These are phyloP conservation scores for Pachyuromys duprasi DNA, from an alignment of 2,797 vertebrate species.

Conservation along the genomic window DNA sequence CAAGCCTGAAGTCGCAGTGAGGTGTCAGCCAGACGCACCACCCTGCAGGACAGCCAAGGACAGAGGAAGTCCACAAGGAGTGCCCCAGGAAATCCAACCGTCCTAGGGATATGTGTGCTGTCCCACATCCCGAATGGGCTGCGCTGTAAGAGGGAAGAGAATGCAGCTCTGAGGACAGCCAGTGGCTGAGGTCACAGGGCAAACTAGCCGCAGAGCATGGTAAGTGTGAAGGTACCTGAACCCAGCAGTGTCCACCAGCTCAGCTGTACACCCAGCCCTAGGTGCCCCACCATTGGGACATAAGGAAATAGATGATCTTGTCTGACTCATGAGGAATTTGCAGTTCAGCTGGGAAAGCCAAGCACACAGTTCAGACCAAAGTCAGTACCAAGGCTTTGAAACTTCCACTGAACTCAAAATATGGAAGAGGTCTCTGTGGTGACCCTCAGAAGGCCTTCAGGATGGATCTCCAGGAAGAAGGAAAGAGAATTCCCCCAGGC, in stretches of 20 bases:
- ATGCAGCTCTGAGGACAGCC: accelerated
- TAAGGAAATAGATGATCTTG: accelerated
- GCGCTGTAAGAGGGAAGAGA: not conserved
- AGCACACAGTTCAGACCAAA: not conserved
- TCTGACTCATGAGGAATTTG: not conserved
- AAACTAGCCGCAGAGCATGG: accelerated
- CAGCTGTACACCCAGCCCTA: accelerated
- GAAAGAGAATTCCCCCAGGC: too few relatives aligned
- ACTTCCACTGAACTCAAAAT: not conserved
- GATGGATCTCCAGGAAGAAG: not conserved
- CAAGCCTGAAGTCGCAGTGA: not conserved
- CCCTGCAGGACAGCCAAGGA: accelerated
- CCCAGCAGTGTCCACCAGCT: not conserved
- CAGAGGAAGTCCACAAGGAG: too few relatives aligned
- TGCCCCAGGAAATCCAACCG: not conserved
- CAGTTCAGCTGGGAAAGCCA: not conserved
- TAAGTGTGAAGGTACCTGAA: accelerated
- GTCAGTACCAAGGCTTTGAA: not conserved
- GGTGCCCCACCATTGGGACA: accelerated
- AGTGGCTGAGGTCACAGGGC: not conserved
- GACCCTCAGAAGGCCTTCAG: not conserved
- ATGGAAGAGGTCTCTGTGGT: too few relatives aligned
- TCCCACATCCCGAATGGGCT: not conserved
- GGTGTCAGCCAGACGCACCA: accelerated
- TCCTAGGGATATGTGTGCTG: too few relatives aligned